Conservation (phyloP, 1,140 invertebrate genomes). For the Schlechtendalia chinensis region DNA sequence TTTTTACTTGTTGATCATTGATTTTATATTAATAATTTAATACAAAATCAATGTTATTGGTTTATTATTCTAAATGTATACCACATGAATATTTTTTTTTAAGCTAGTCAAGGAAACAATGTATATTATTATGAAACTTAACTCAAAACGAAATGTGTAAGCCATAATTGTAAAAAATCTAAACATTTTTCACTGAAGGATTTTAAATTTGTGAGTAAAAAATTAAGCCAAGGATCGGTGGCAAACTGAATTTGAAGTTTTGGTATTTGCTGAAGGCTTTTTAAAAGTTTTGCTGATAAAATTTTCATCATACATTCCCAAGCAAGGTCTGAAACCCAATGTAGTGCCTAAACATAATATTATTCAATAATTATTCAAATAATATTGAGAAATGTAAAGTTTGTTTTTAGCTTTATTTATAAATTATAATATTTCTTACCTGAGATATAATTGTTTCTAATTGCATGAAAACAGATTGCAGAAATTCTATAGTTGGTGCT, state of each 20-base stretch:
- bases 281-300: constrained; percentile 18
- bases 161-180: constrained; percentile 37
- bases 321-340: not conserved
- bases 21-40: no score
- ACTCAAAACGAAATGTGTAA: constrained; percentile 17
- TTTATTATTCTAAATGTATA: no score
- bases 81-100: no score
- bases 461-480: constrained; percentile 20
- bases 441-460: constrained; percentile 35
- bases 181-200: constrained; percentile 13
- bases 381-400: no score
- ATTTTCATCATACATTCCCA: constrained; percentile 34
- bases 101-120: no score
- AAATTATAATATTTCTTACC: not conserved
- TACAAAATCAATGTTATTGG: no score
- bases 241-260: constrained; percentile 8
- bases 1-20: no score
- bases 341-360: constrained; percentile 11
- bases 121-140: constrained; percentile 3
- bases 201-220: constrained; percentile 14
- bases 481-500: constrained; percentile 8
- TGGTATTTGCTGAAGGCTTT: not conserved
- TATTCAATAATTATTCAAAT: no score
- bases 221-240: constrained; percentile 27
- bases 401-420: not conserved